Evolutionary conservation across 2,797 vertebrate genomes (phyloP), one percentile per base, ranked within the genome.

Genomic region (Muscicapa striata): DNA sequence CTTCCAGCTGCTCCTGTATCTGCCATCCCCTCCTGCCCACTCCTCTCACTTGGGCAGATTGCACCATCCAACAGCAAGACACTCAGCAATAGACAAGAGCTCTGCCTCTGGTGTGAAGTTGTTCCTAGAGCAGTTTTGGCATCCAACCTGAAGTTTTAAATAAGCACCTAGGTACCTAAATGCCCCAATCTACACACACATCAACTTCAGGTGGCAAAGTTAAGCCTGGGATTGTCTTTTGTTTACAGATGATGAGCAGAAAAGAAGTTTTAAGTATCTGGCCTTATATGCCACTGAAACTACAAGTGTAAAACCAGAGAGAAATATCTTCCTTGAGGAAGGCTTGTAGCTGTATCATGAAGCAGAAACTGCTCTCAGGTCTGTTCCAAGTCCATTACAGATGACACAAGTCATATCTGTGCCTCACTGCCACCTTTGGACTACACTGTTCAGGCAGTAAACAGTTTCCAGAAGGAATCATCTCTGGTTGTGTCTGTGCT

Each of bases 351-450:
- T 0, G 2, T 59, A 57, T 51, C 34, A 46, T 21, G 27, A 52
- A 82, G 27, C 34, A 91, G 80, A 79, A 93, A 68, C 46, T 49
- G 15, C 36, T 69, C 52, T 76, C n/a, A 0, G 12, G 41, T 93
- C 64, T 84, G 8, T 87, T 97, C 41, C 79, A 88, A 87, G 48
- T 63, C 62, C 77, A 54, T 70, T 79, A 84, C 13, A 79, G 67
- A 79, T 77, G 89, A 68, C 74, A 84, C 14, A 94, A 88, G 48
- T 32, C 13, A 2, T 57, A 73, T 49, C 76, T 91, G 61, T 89
- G 57, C 77, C 85, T 91, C 85, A 30, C 67, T 94, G 73, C 69
- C 84, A 79, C 89, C 48, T 80, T 87, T 87, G 89, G 77, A 82
- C 67, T 90, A 22, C 8, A 46, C 69, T 73, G 29, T 57, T 82